phyloP scores from a whole-genome alignment of 2,113 vertebrate species.

The Mobula birostris region DNA sequence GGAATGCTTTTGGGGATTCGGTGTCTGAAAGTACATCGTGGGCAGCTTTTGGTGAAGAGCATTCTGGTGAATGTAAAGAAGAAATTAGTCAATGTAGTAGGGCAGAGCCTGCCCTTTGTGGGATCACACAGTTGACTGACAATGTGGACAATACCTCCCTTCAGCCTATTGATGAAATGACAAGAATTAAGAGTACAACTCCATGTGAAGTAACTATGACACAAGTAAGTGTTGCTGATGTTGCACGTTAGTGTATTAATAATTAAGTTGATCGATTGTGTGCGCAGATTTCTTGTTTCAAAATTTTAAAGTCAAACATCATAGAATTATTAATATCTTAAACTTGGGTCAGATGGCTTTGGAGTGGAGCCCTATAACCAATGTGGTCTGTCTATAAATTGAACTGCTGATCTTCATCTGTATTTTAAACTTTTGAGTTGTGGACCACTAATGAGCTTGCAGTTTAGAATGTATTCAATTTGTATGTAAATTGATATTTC shows the following conservation, averaged over 20 bases:
- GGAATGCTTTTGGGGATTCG: conserved; percentile 70
- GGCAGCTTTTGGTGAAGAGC: conserved; percentile 67
- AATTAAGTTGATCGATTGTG: background rate
- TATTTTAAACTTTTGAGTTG: background rate
- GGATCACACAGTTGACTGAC: conserved; percentile 45
- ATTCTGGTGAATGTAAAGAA: conserved; percentile 53
- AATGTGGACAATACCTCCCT: conserved; percentile 48
- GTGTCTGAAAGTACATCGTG: conserved; percentile 61
- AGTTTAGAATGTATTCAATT: background rate
- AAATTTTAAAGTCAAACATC: background rate
- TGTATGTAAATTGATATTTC: background rate
- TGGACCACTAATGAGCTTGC: background rate
- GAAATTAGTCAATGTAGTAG: conserved; percentile 58
- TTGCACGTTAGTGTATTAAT: background rate
- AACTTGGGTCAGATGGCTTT: too few species aligned
- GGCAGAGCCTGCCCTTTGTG: conserved; percentile 46
- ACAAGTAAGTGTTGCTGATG: conserved; percentile 61
- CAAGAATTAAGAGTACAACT: conserved; percentile 41
- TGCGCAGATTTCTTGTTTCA: background rate
- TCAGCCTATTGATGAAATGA: conserved; percentile 49
- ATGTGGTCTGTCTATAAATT: background rate
- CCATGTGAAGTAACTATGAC: conserved; percentile 53
- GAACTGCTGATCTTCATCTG: background rate
- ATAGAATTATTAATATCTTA: background rate
- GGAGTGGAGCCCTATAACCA: background rate